phyloP scores from a whole-genome alignment of 1,140 invertebrate species.

The Euura lappo region DNA sequence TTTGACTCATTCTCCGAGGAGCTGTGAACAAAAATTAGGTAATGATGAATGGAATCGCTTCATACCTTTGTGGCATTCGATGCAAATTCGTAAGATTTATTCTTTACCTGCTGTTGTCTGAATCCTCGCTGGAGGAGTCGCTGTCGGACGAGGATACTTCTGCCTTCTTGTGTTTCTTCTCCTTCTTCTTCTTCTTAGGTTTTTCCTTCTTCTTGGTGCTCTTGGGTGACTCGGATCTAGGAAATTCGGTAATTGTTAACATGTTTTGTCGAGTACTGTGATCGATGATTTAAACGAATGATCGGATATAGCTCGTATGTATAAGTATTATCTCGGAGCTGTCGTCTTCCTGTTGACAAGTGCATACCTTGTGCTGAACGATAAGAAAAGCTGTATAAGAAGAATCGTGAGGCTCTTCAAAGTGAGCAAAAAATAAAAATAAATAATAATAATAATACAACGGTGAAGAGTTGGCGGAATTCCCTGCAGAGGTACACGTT shows the following conservation, averaged over 20 bases:
- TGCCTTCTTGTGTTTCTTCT: conserved; percentile 51
- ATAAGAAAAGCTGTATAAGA: conserved; percentile 45
- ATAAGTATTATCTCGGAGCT: neutral
- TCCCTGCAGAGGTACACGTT: neutral
- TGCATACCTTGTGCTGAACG: conserved; percentile 58
- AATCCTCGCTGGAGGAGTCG: conserved; percentile 48
- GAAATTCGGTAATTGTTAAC: conserved; percentile 29
- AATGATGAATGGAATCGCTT: neutral
- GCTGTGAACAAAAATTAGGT: conserved; percentile 23
- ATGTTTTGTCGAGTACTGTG: neutral
- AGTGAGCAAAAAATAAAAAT: no score
- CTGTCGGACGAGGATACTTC: conserved; percentile 51
- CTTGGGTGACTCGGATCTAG: conserved; percentile 56
- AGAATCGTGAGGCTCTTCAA: neutral
- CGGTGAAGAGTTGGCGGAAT: neutral
- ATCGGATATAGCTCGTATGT: neutral
- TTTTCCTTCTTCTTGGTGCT: conserved; percentile 54
- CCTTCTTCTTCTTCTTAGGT: conserved; percentile 56
- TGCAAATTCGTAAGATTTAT: neutral
- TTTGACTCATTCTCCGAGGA: conserved; percentile 48
- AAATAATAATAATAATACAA: no score
- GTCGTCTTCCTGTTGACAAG: conserved; percentile 52
- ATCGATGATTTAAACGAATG: neutral
- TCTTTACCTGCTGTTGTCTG: conserved; percentile 50
- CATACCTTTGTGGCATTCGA: neutral